Conservation (phyloP, 2,113 vertebrate genomes). For the Clarias macrocephalus region DNA sequence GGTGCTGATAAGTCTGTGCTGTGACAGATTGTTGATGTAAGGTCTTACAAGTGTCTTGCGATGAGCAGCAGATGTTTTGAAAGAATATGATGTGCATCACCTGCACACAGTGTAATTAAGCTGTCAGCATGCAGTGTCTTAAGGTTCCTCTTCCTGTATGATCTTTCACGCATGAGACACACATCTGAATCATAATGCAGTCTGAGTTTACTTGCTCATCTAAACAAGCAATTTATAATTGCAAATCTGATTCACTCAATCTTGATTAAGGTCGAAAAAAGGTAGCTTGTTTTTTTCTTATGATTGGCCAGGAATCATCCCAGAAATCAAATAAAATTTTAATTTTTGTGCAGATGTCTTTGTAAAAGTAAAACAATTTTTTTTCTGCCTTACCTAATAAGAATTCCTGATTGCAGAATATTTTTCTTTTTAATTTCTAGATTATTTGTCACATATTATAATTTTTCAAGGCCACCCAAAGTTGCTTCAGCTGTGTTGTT, state of each 20-base stretch:
- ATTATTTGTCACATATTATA: neutral
- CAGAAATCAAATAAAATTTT: neutral
- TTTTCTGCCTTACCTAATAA: neutral
- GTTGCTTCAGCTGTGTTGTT: neutral
- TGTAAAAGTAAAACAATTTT: neutral
- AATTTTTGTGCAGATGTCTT: neutral
- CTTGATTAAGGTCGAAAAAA: constrained; percentile 28
- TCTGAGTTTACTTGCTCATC: constrained; percentile 18
- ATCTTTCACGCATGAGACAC: constrained; percentile 44
- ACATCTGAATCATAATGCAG: constrained; percentile 37
- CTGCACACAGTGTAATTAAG: constrained; percentile 53
- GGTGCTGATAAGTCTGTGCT: constrained; percentile 9
- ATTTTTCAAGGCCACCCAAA: neutral
- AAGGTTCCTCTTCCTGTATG: constrained; percentile 43
- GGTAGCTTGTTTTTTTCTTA: neutral
- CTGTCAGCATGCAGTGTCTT: constrained; percentile 52
- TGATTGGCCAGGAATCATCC: neutral
- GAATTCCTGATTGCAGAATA: neutral
- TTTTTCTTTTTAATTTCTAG: neutral
- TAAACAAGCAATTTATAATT: constrained; percentile 46
- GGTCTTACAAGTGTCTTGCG: constrained; percentile 31
- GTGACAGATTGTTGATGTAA: constrained; percentile 41
- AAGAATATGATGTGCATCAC: constrained; percentile 48
- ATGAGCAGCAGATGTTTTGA: constrained; percentile 48
- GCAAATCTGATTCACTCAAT: constrained; percentile 38